A percentile compares a stretch with the other conserved stretches of the same genome.
These are phyloP conservation scores for Diuraphis noxia DNA, from an alignment of 1,140 invertebrate genomes.

Conservation along the genomic window DNA sequence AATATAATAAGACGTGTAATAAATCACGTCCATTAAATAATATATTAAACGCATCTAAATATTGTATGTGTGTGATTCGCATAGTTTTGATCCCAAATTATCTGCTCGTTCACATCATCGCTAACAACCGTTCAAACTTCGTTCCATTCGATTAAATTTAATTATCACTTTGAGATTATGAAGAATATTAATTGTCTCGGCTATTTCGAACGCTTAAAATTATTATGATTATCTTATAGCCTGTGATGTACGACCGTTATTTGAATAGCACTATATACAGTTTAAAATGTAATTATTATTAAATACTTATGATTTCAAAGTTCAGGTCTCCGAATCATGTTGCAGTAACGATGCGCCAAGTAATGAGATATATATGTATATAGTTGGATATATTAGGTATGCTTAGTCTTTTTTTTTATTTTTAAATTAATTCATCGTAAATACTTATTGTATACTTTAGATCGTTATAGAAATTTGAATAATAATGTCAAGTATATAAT, in stretches of 20 bases:
- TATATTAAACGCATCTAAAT: background rate
- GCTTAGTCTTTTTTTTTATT: background rate
- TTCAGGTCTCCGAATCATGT: background rate
- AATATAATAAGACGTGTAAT: background rate
- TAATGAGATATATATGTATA: background rate
- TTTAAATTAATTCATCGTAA: background rate
- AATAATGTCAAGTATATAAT: background rate
- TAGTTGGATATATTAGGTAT: too few species aligned
- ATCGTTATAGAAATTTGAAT: background rate
- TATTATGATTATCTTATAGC: background rate
- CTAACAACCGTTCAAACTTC: background rate
- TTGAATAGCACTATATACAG: background rate
- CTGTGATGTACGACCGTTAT: background rate
- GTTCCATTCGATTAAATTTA: conserved; percentile 12
- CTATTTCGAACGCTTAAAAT: background rate
- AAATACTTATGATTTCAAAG: too few species aligned
- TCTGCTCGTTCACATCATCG: background rate
- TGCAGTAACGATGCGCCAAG: background rate
- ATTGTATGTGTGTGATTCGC: background rate
- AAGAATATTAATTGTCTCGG: background rate
- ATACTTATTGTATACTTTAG: background rate
- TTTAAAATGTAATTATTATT: conserved; percentile 3
- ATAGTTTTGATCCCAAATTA: conserved; percentile 8
- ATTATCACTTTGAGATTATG: background rate
- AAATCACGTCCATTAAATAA: background rate